Evolutionary conservation across 2,888 invertebrate species (phyloP).

Genomic region (Cantharis rufa): DNA sequence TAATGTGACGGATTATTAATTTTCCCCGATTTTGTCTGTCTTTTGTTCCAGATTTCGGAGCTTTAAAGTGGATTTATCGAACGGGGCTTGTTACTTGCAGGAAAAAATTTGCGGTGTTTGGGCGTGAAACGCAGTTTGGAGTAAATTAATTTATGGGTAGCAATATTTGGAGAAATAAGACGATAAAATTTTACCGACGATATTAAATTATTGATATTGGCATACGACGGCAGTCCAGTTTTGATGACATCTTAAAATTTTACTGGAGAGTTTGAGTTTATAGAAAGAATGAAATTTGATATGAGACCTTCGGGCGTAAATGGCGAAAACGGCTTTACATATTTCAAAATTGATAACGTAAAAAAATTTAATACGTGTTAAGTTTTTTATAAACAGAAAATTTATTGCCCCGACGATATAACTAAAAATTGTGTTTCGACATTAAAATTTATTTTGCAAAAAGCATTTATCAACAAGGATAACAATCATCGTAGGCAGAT

Average conservation of each 20-base stretch:
- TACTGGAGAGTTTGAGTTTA: not conserved
- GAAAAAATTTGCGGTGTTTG: not conserved
- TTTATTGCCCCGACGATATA: not conserved
- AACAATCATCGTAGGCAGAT: slow-evolving; percentile 1
- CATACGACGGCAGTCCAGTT: not conserved
- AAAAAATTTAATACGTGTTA: not conserved
- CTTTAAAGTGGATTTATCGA: not conserved
- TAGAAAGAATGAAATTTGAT: not conserved
- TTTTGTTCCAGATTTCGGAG: not conserved
- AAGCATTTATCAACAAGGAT: not conserved
- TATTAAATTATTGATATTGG: not conserved
- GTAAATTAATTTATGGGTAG: not conserved
- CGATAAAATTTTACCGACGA: not conserved
- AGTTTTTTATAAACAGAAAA: not conserved
- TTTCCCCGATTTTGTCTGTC: not conserved
- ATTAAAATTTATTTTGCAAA: not conserved
- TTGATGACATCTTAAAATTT: not conserved
- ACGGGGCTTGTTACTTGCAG: not conserved
- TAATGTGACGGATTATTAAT: not conserved
- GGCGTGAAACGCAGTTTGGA: not conserved
- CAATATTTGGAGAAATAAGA: not conserved
- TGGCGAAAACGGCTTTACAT: not conserved
- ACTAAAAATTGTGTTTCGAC: not conserved
- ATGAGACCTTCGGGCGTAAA: not conserved
- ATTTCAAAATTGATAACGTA: not conserved